Evolutionary conservation across 2,888 invertebrate genomes (phyloP).

Genomic region (Brachynemurus nebulosus): DNA sequence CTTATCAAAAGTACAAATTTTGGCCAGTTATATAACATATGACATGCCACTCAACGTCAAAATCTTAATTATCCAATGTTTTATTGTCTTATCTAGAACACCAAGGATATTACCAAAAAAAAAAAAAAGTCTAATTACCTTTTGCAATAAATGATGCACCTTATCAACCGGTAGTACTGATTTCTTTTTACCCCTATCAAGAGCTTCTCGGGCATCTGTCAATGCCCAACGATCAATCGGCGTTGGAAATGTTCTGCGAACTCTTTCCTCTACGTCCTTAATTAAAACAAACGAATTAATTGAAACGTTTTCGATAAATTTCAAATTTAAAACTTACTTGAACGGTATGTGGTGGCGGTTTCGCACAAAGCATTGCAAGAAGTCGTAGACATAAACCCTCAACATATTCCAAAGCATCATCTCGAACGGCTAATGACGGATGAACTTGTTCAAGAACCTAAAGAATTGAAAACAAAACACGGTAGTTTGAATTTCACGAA

Average conservation of each 20-base stretch:
- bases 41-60: no score
- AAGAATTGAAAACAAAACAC: slow-evolving; percentile 9
- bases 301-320: background rate
- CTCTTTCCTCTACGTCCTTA: slow-evolving; percentile 85
- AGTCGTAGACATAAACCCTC: slow-evolving; percentile 82
- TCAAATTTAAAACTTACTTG: slow-evolving; percentile 33
- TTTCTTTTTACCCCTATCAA: slow-evolving; percentile 66
- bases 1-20: no score
- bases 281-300: background rate
- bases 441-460: slow-evolving; percentile 86
- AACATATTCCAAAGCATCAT: slow-evolving; percentile 84
- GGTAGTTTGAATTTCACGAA: background rate
- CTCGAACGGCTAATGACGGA: slow-evolving; percentile 69
- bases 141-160: slow-evolving; percentile 75
- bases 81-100: no score
- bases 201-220: slow-evolving; percentile 72
- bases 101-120: no score
- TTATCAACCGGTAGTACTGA: slow-evolving; percentile 76
- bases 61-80: no score
- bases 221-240: slow-evolving; percentile 92
- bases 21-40: no score
- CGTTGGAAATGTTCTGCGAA: slow-evolving; percentile 84
- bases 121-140: slow-evolving; percentile 35
- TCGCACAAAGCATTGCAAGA: slow-evolving; percentile 75
- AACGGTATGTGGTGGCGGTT: slow-evolving; percentile 69